Base-by-base conservation (phyloP, 2,113 vertebrate genomes). In the Damaliscus lunatus region DNA sequence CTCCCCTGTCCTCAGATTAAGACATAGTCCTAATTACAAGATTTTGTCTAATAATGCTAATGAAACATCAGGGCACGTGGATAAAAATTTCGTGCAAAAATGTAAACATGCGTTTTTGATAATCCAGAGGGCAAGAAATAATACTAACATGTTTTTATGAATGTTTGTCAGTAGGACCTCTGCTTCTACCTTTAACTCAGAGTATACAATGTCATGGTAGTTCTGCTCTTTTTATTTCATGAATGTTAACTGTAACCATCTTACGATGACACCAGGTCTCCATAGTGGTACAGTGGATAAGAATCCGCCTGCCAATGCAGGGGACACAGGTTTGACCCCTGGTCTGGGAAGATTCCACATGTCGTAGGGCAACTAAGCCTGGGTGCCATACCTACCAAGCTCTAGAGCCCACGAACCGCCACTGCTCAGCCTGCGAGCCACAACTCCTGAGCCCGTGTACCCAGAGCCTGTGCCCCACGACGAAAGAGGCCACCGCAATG, bases 401-500 rank as follows among this genome's bases (percentile, higher is more conserved):
- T 71, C n/a, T 36, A 71, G 64, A 23, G n/a, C 64, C 19, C n/a
- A 71, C 10, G 16, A 67, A 23, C 4, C 19, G 6, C 64, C 5
- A 6, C n/a, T 11, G 11, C 64, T 71, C n/a, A 71, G 21, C 71
- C 36, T 74, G 71, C 3, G 21, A 40, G 36, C 36, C n/a, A 40
- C 67, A 40, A 4, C 67, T 23, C 12, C 71, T 7, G 11, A 40
- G 36, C 71, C 36, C 5, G 1, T 43, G 71, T 23, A n/a, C 64
- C n/a, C 64, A 36, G 36, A 74, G 71, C 21, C 71, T 40, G 64
- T 9, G 36, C 36, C 21, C 67, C 2, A 0, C 0, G 0, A 74
- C 0, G 5, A 13, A 36, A 74, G 67, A 25, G 64, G 11, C 10
- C 21, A 36, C 36, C 3, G 0, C 36, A 21, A 40, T 0, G 5